A percentile compares a stretch with the other conserved stretches of the same genome.
Conservation (phyloP, 2,888 invertebrate species). For the Meandrusa payeni region DNA sequence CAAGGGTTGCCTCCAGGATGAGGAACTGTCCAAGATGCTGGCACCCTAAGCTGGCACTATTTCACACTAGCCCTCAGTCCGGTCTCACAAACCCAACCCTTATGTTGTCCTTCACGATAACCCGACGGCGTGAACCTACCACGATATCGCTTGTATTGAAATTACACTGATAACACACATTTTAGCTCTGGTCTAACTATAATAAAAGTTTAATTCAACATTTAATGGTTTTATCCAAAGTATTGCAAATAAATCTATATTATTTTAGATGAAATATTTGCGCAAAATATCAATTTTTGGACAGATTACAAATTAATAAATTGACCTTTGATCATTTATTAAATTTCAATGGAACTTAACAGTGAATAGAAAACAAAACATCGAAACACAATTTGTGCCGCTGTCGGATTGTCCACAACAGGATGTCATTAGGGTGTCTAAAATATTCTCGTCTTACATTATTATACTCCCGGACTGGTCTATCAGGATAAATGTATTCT, state of each 20-base stretch:
- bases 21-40: slow-evolving; percentile 96
- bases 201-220: background rate
- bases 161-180: background rate
- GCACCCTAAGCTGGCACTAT: slow-evolving; percentile 86
- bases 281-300: too few species aligned
- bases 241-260: too few species aligned
- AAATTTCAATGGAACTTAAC: too few species aligned
- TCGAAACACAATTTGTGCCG: slow-evolving; percentile 4
- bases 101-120: slow-evolving; percentile 42
- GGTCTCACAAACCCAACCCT: slow-evolving; percentile 39
- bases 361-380: background rate
- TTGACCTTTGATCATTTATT: too few species aligned
- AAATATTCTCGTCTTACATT: slow-evolving; percentile 17
- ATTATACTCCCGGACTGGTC: slow-evolving; percentile 36
- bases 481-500: slow-evolving; percentile 37
- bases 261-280: too few species aligned
- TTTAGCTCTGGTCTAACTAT: background rate
- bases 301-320: too few species aligned
- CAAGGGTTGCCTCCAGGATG: slow-evolving; percentile 98
- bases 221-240: slow-evolving; percentile 8
- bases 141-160: slow-evolving; percentile 23
- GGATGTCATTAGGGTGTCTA: slow-evolving; percentile 31
- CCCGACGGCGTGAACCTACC: slow-evolving; percentile 45
- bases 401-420: slow-evolving; percentile 62
- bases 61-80: slow-evolving; percentile 25